A percentile compares a stretch with the other conserved stretches of the same genome.
Evolutionary conservation across 2,113 vertebrate species (phyloP).

Genomic region (Cyprinodon tularosa): DNA sequence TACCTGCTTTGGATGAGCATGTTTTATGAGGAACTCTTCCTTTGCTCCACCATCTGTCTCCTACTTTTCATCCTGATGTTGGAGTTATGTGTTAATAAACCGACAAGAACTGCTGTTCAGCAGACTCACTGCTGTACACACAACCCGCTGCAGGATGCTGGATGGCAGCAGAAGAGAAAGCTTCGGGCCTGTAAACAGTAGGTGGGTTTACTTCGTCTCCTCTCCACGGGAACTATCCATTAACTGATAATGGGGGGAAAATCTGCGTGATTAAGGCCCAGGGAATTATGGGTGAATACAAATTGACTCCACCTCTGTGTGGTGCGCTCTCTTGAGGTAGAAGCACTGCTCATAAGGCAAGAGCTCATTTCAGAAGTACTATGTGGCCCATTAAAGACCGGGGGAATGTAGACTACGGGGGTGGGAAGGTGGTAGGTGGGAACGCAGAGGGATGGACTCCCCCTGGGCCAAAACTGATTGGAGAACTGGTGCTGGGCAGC

Average conservation of each 20-base stretch:
- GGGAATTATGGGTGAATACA: conserved; percentile 92
- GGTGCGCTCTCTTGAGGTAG: conserved; percentile 85
- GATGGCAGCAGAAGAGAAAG: conserved; percentile 73
- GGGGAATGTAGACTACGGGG: conserved; percentile 60
- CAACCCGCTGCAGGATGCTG: conserved; percentile 63
- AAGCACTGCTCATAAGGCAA: conserved; percentile 87
- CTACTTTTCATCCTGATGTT: conserved; percentile 49
- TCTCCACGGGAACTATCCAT: conserved; percentile 92
- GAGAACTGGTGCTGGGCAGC: conserved; percentile 67
- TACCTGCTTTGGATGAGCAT: conserved; percentile 10
- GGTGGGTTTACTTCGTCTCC: conserved; percentile 82
- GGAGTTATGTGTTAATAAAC: conserved; percentile 66
- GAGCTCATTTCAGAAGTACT: conserved; percentile 88
- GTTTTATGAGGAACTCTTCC: conserved; percentile 54
- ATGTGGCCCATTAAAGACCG: conserved; percentile 80
- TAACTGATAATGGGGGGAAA: conserved; percentile 96
- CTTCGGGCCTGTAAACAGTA: conserved; percentile 81
- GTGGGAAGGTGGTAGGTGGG: conserved; percentile 69
- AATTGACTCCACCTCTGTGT: conserved; percentile 87
- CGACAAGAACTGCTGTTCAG: conserved; percentile 56
- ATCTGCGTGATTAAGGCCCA: conserved; percentile 95
- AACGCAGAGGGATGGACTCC: conserved; percentile 74
- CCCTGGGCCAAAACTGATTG: conserved; percentile 76
- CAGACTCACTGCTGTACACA: conserved; percentile 55
- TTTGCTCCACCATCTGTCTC: conserved; percentile 55